Evolutionary conservation across 2,888 invertebrate species (phyloP).

Genomic region (Eurytoma californica): DNA sequence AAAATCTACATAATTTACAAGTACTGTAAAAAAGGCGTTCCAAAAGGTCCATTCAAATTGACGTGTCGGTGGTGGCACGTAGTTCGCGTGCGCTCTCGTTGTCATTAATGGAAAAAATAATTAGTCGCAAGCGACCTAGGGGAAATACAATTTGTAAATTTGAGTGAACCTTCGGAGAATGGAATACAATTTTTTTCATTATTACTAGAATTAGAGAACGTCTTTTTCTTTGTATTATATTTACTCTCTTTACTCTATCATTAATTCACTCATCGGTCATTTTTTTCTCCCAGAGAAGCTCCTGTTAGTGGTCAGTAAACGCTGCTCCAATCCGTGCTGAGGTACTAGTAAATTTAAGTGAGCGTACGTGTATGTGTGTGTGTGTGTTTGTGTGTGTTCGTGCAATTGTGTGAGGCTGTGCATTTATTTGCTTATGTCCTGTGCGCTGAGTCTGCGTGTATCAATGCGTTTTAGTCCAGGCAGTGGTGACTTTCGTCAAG

Average conservation of each 20-base stretch:
- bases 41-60: conserved; percentile 41
- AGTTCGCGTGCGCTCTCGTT: conserved; percentile 13
- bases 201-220: conserved; percentile 31
- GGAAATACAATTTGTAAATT: conserved; percentile 10
- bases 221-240: conserved; percentile 2
- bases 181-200: conserved; percentile 33
- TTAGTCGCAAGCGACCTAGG: conserved; percentile 9
- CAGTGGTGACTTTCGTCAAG: neutral
- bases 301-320: conserved; percentile 45
- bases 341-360: conserved; percentile 28
- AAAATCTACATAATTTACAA: conserved; percentile 56
- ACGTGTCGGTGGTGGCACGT: neutral
- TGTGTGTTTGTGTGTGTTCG: neutral
- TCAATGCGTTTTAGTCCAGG: conserved; percentile 14
- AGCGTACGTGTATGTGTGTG: neutral
- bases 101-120: conserved; percentile 19
- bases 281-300: conserved; percentile 23
- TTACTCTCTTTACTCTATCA: conserved; percentile 4
- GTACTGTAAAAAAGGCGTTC: conserved; percentile 52
- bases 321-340: conserved; percentile 17
- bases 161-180: conserved; percentile 45
- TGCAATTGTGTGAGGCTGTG: neutral
- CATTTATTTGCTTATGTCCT: too few relatives aligned
- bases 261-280: neutral
- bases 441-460: too few relatives aligned